Percentiles rank a stretch among this genome's conserved stretches.
These are phyloP conservation scores for Bombus sylvicola DNA, from an alignment of 1,140 invertebrate species.

Conservation along the genomic window DNA sequence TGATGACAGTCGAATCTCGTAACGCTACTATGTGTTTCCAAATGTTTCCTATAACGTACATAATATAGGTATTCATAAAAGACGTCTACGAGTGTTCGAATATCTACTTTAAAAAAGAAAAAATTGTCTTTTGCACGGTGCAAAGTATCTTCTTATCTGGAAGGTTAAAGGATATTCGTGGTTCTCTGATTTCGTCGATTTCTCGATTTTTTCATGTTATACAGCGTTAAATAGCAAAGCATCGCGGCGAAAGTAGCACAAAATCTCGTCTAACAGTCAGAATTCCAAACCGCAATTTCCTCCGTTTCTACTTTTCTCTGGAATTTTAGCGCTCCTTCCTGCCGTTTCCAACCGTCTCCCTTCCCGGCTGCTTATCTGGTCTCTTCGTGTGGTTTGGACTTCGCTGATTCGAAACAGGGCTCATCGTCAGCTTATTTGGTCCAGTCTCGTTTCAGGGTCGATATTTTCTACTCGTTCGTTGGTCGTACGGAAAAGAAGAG, in stretches of 20 bases:
- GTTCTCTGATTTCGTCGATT: constrained; percentile 16
- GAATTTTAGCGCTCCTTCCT: neutral
- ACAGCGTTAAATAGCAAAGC: constrained; percentile 49
- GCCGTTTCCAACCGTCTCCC: constrained; percentile 35
- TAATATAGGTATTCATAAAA: no score
- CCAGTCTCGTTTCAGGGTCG: neutral
- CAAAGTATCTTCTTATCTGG: neutral
- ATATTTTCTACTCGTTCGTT: constrained; percentile 6
- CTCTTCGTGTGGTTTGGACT: constrained; percentile 34
- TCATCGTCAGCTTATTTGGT: constrained; percentile 17
- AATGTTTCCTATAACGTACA: no score
- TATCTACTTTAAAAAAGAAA: neutral
- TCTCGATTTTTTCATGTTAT: neutral
- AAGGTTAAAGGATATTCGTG: neutral
- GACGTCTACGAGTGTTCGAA: no score
- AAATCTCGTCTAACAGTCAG: constrained; percentile 38
- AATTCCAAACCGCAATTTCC: constrained; percentile 65
- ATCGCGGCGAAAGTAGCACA: constrained; percentile 47
- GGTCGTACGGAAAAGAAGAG: neutral
- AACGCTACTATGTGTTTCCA: no score
- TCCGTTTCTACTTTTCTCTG: constrained; percentile 36
- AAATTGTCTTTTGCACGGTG: neutral
- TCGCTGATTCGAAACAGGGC: constrained; percentile 39
- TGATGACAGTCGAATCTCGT: no score
- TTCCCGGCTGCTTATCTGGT: constrained; percentile 41